A percentile compares a stretch with the other conserved stretches of the same genome.
Conservation (phyloP, 2,797 vertebrate genomes). For the Sebastes diploproa region DNA sequence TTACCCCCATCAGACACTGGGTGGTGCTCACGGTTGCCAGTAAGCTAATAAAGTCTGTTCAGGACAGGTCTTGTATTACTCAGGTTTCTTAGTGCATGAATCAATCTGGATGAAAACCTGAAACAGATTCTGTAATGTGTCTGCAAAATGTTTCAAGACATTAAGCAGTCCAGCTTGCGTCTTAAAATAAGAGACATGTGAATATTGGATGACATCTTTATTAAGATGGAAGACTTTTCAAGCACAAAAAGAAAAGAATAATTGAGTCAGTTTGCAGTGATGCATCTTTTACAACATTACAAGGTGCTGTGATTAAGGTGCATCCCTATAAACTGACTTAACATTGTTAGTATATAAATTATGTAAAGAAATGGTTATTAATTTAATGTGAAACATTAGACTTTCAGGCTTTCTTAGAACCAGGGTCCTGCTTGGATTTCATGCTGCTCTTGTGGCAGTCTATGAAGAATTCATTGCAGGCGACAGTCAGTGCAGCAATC, state of each 20-base stretch:
- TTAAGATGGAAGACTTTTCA: background rate
- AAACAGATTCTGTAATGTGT: background rate
- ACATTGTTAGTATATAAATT: background rate
- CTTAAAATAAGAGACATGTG: background rate
- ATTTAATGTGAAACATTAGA: background rate
- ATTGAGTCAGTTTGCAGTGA: background rate
- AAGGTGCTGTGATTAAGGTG: background rate
- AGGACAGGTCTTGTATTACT: too few relatives aligned
- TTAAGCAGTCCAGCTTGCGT: background rate
- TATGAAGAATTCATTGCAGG: conserved; percentile 91
- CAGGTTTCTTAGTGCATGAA: background rate
- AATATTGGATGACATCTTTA: conserved; percentile 11
- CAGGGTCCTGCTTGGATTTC: rapidly evolving
- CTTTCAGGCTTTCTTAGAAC: background rate
- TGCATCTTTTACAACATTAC: background rate
- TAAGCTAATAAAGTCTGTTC: background rate
- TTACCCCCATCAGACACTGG: background rate
- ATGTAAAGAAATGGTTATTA: background rate
- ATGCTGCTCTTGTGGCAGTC: conserved; percentile 41
- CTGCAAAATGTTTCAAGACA: background rate
- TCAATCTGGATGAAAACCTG: background rate
- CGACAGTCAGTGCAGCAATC: conserved; percentile 88
- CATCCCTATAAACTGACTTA: background rate
- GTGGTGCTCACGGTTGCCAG: background rate
- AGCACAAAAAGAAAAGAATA: background rate